Evolutionary conservation across 2,113 vertebrate species (phyloP), one percentile per base, ranked within the genome.

Genomic region (Morone chrysops): DNA sequence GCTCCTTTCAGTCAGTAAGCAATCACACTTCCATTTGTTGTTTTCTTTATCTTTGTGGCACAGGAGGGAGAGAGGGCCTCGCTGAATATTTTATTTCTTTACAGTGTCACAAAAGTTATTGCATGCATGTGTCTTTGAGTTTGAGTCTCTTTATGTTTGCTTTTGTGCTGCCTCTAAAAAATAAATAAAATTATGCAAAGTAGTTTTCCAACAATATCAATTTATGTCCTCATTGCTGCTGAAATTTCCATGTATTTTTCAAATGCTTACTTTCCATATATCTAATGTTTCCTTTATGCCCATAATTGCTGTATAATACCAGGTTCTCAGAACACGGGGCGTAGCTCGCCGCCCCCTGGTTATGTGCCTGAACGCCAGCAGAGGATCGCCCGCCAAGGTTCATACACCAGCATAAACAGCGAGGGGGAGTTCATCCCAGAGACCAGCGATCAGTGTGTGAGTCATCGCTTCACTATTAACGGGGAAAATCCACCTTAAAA

Each of bases 391-490:
- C 96, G 97, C 25, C 98, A 99, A 91, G 97, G 98, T 10, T 99
- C 98, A 66, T 99, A 99, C 90, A 99, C 97, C 92, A 99, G 97
- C 95, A 97, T 99, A 77, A 97, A 99, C 82, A 99, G 98, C 0
- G 98, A 99, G 85, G 98, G 98, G 0, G 98, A 99, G 87, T 99
- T 99, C 95, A 99, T 99, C 90, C 98, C 98, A 0, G 98, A 99
- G 91, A 97, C 97, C 92, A 97, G 88, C 3, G 98, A 99, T 83
- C 97, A 98, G 84, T 97, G 97, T 75, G 98, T 99, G 91, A 99
- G 98, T 97, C 91, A 45, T 25, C 1, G 13, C 40, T 59, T 17
- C 60, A n/a, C 36, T 70, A 40, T 40, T 47, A 80, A 61, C 1
- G 10, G 59, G 31, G 54, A 70, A 85, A 79, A n/a, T 47, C 38